Conservation (phyloP, 2,113 vertebrate species). For the Anoplopoma fimbria region DNA sequence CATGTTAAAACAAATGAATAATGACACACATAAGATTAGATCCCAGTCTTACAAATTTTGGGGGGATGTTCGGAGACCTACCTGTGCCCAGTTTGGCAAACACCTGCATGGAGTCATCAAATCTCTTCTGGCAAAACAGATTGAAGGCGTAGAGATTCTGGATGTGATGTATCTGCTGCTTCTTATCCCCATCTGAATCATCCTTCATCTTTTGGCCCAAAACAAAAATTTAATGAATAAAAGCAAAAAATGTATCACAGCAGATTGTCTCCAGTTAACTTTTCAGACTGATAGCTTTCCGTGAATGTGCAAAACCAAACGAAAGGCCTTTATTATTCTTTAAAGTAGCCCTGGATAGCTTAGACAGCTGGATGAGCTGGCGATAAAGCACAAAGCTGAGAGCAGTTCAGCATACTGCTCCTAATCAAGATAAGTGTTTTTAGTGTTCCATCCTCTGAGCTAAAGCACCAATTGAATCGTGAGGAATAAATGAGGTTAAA, state of each 20-base stretch:
- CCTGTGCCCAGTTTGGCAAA: conserved; percentile 99
- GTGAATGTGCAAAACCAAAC: not conserved
- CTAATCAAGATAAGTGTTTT: conserved; percentile 44
- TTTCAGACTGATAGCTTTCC: not conserved
- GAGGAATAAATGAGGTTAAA: conserved; percentile 22
- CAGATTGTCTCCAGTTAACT: not conserved
- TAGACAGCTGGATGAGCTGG: not conserved
- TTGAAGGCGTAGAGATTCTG: conserved; percentile 99
- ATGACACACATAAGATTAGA: not conserved
- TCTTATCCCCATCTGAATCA: conserved; percentile 95
- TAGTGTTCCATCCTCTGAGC: conserved; percentile 17
- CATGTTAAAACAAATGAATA: not conserved
- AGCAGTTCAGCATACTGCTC: conserved; percentile 12
- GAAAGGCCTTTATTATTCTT: not conserved
- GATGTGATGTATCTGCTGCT: conserved; percentile 97
- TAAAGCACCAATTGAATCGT: conserved; percentile 37
- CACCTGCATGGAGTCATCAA: conserved; percentile 99
- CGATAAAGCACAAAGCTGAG: not conserved
- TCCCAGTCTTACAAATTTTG: not conserved
- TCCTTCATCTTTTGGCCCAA: conserved; percentile 94
- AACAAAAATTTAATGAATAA: not conserved
- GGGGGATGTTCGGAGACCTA: conserved; percentile 76
- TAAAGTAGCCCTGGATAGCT: conserved; percentile 4
- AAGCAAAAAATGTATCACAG: conserved; percentile 20
- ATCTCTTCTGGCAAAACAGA: conserved; percentile 98